Percentiles rank a stretch among this genome's conserved stretches.
phyloP scores from a whole-genome alignment of 2,888 invertebrate species.

The Electrophaes corylata region DNA sequence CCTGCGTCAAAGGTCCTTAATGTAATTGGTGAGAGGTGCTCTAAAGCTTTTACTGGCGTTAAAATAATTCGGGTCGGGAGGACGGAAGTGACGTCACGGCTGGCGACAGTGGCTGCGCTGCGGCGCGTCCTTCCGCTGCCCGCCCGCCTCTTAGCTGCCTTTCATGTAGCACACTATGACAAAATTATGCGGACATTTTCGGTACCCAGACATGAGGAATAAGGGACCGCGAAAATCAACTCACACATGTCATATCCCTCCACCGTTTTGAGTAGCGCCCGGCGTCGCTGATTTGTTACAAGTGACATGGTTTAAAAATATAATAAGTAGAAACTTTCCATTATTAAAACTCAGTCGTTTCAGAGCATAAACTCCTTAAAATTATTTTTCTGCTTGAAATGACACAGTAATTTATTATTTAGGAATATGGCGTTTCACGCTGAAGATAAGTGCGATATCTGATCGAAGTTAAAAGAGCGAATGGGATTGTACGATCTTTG shows the following conservation, averaged over 20 bases:
- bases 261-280: background rate
- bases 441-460: constrained; percentile 59
- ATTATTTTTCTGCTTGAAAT: constrained; percentile 37
- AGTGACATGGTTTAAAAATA: constrained; percentile 12
- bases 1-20: constrained; percentile 55
- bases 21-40: constrained; percentile 57
- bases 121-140: constrained; percentile 65
- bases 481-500: constrained; percentile 70
- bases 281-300: constrained; percentile 14
- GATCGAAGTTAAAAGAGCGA: constrained; percentile 68
- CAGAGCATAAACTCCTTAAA: constrained; percentile 29
- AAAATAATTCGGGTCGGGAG: constrained; percentile 61
- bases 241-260: constrained; percentile 4
- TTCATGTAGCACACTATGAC: constrained; percentile 51
- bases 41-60: constrained; percentile 56
- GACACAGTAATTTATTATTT: constrained; percentile 35
- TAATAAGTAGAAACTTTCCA: constrained; percentile 10
- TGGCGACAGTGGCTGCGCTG: constrained; percentile 58
- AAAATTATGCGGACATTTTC: constrained; percentile 56
- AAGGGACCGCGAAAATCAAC: constrained; percentile 7
- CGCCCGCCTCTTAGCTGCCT: constrained; percentile 56
- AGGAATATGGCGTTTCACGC: constrained; percentile 38
- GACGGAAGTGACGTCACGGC: constrained; percentile 60
- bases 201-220: constrained; percentile 35
- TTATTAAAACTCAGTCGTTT: constrained; percentile 25